phyloP scores from a whole-genome alignment of 2,113 vertebrate genomes.

The Hippocampus guttulatus region DNA sequence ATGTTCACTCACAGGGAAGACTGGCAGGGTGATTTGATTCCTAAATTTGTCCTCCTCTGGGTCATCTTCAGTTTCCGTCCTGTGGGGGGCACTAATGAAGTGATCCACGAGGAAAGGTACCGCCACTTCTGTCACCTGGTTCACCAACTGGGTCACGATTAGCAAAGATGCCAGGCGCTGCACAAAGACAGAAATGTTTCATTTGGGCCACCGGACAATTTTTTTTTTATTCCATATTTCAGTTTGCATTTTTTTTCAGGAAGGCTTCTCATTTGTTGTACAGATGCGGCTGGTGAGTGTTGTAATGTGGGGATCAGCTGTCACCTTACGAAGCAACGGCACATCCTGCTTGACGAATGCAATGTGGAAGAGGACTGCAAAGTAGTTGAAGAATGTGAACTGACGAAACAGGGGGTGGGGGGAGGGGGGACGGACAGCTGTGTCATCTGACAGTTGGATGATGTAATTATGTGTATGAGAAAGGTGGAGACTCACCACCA shows the following conservation, averaged over 20 bases:
- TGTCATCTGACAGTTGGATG: not conserved
- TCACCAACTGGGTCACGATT: constrained; percentile 73
- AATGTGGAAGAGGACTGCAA: constrained; percentile 79
- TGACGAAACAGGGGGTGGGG: constrained; percentile 28
- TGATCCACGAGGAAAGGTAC: constrained; percentile 73
- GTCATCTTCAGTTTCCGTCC: constrained; percentile 62
- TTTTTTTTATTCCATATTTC: not conserved
- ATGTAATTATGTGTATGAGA: not conserved
- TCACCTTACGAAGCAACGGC: constrained; percentile 75
- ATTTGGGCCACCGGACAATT: not conserved
- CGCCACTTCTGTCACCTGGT: constrained; percentile 74
- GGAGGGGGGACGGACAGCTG: not conserved
- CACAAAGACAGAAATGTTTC: not conserved
- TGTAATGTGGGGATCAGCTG: not conserved
- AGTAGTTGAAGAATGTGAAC: constrained; percentile 82
- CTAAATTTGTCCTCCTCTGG: constrained; percentile 72
- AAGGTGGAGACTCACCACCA: constrained; percentile 69
- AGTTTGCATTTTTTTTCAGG: not conserved
- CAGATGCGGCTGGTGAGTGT: not conserved
- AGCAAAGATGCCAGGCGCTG: constrained; percentile 74
- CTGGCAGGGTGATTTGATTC: constrained; percentile 63
- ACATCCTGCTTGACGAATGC: constrained; percentile 78
- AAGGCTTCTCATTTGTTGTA: not conserved
- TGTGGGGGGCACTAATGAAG: constrained; percentile 55
- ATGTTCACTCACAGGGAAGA: constrained; percentile 65